Conservation (phyloP, 2,113 vertebrate genomes). For the Grus americana region DNA sequence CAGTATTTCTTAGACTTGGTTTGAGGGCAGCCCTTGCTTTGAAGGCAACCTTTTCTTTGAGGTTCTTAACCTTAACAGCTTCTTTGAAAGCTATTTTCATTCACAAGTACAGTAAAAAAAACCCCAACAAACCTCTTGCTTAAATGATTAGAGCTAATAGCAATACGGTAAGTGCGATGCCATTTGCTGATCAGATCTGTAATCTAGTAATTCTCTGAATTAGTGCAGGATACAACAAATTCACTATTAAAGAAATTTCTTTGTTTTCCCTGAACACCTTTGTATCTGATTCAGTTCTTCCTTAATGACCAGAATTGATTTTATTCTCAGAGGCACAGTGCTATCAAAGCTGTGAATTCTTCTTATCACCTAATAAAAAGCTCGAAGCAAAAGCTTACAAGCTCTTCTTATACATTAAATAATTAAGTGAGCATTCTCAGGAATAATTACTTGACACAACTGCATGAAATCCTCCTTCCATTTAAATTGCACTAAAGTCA, state of each 20-base stretch:
- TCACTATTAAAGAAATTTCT: not conserved
- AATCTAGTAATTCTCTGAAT: not conserved
- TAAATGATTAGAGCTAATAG: not conserved
- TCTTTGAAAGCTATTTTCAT: conserved; percentile 8
- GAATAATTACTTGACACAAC: not conserved
- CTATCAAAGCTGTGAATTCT: not conserved
- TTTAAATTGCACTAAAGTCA: not conserved
- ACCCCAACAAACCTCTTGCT: not conserved
- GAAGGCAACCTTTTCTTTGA: not conserved
- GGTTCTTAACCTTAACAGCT: not conserved
- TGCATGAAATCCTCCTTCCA: not conserved
- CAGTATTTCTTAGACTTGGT: not conserved
- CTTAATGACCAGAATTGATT: not conserved
- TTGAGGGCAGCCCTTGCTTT: not conserved
- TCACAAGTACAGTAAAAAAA: not conserved
- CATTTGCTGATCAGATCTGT: not conserved
- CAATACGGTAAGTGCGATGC: not conserved
- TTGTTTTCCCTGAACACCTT: not conserved
- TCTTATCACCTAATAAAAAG: not conserved
- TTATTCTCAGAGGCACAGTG: not conserved
- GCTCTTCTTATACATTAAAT: not conserved
- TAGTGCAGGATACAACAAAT: not conserved
- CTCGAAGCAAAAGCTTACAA: not conserved
- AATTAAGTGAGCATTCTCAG: not conserved
- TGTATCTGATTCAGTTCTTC: not conserved